Base-by-base conservation (phyloP, 2,888 invertebrate genomes). In the Protonemura montana region DNA sequence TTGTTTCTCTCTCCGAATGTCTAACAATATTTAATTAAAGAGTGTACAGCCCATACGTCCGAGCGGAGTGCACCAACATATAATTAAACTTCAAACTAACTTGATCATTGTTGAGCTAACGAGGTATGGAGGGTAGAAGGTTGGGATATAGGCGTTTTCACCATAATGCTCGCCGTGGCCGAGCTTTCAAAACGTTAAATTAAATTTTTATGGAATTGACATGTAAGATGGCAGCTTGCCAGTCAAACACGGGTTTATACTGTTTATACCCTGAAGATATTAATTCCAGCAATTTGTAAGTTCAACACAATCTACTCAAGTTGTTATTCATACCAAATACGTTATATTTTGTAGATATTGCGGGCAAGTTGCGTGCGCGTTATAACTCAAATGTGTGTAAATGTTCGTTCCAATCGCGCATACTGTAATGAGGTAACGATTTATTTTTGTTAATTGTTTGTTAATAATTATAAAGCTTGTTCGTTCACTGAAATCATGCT, bases 151-250 rank as follows among this genome's bases (percentile, higher is more conserved):
- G 59, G 59, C 59, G 59, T 59, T 59, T 21, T 59, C 59, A 21
- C 59, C 59, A 59, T 59, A 59, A 7, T 59, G 21, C 59, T 21
- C 59, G 7, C 10, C 35, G 13, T 59, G 59, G 59, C 21, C 3
- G 78, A 78, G 27, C 78, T 78, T 27, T 29, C 30, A 81, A 81
- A 81, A 81, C 30, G 81, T 81, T 30, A 13, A n/a, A 81, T 81
- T 81, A 81, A 6, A 81, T 28, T 81, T 81, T 81, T 81, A 30
- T 81, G 81, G 81, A 81, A 81, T 81, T 81, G 81, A 81, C 81
- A 30, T 81, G 29, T 78, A 25, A 78, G 78, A 27, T 78, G 78
- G n/a, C 27, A 78, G 30, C 0, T 16, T 30, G 81, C 30, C 81
- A 81, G 81, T 81, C 78, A 78, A 78, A 78, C n/a, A 6, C n/a